phyloP scores from a whole-genome alignment of 2,888 invertebrate genomes.

The Ditylenchus weischeri region DNA sequence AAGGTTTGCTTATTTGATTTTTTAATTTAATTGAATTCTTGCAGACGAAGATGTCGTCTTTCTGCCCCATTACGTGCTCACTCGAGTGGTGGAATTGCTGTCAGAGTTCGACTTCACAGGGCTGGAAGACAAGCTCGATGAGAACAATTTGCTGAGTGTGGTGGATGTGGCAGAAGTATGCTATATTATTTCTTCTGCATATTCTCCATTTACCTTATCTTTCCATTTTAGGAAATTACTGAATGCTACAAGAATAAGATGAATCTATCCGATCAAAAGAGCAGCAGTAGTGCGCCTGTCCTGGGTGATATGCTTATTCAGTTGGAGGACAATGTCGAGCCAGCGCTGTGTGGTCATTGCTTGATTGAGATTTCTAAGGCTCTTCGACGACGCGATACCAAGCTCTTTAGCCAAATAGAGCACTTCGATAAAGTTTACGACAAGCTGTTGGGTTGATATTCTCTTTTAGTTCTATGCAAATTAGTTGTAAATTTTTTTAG shows the following conservation, averaged over 20 bases:
- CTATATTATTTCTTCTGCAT: neutral
- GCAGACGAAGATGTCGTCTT: constrained; percentile 5
- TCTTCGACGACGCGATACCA: neutral
- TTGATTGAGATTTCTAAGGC: constrained; percentile 8
- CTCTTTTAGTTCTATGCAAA: too few species aligned
- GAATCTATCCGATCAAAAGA: neutral
- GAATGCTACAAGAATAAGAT: constrained; percentile 1
- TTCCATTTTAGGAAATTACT: neutral
- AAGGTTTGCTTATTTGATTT: too few species aligned
- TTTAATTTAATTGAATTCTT: neutral
- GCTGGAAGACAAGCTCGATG: neutral
- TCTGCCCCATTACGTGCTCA: constrained; percentile 9
- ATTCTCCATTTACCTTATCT: neutral
- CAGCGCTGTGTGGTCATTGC: constrained; percentile 1
- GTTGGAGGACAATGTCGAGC: neutral
- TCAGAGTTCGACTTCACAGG: neutral
- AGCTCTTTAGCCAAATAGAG: neutral
- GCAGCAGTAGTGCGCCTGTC: neutral
- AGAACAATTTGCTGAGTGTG: neutral
- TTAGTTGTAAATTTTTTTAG: constrained; percentile 17
- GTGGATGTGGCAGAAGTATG: neutral
- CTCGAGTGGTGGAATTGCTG: neutral
- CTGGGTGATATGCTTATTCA: neutral
- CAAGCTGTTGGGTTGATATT: constrained; percentile 1
- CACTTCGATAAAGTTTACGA: constrained; percentile 8